These are phyloP conservation scores for Maconellicoccus hirsutus DNA, from an alignment of 1,140 invertebrate genomes.

Conservation along the genomic window DNA sequence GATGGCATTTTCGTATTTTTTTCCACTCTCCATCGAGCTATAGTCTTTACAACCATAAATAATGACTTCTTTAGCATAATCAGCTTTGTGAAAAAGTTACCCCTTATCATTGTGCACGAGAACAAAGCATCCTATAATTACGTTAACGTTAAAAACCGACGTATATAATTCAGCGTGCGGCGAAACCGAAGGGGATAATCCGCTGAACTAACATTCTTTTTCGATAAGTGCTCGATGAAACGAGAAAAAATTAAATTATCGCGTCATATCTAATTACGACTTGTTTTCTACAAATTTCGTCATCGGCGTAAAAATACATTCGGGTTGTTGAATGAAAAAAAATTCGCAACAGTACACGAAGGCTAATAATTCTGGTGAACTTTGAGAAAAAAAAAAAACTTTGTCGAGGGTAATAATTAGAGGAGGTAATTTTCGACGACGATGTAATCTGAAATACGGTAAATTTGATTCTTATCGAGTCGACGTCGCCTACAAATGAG, in stretches of 20 bases:
- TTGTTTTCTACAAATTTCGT: background rate
- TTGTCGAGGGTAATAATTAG: too few species aligned
- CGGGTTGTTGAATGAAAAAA: too few species aligned
- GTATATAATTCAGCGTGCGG: background rate
- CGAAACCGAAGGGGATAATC: background rate
- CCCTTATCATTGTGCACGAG: background rate
- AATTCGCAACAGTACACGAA: too few species aligned
- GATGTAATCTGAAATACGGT: too few species aligned
- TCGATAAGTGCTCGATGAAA: conserved; percentile 9
- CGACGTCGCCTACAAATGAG: too few species aligned
- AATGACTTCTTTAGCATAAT: background rate
- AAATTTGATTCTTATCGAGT: too few species aligned
- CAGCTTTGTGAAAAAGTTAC: background rate
- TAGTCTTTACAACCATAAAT: background rate
- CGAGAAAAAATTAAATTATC: background rate
- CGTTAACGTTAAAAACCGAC: background rate
- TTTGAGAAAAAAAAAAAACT: too few species aligned
- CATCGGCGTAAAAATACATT: too few species aligned
- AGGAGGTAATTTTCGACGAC: too few species aligned
- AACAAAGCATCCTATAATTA: conserved; percentile 1
- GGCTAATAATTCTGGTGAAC: too few species aligned
- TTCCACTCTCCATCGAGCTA: too few species aligned
- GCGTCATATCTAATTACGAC: background rate
- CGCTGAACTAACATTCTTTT: background rate
- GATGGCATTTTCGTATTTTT: too few species aligned